Evolutionary conservation across 2,888 invertebrate genomes (phyloP).

Genomic region (Entomobrya proxima): DNA sequence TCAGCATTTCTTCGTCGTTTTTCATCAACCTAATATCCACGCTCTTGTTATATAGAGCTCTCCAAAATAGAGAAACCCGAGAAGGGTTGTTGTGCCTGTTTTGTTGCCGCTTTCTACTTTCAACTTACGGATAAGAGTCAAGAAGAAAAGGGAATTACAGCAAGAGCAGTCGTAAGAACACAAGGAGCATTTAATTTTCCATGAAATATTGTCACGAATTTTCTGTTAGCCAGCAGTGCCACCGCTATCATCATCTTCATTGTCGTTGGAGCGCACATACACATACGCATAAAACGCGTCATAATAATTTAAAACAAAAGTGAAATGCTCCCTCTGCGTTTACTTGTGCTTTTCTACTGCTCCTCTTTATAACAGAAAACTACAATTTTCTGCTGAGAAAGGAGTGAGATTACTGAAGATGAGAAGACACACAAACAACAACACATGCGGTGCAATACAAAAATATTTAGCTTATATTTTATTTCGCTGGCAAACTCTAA

Average conservation of each 20-base stretch:
- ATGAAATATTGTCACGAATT: constrained; percentile 38
- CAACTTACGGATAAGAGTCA: background rate
- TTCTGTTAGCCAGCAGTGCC: background rate
- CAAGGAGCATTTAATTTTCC: constrained; percentile 58
- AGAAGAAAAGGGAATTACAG: background rate
- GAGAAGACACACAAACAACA: background rate
- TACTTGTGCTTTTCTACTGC: background rate
- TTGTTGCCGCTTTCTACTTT: background rate
- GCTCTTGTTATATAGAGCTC: too few species aligned
- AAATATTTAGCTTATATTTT: constrained; percentile 6
- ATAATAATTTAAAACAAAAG: constrained; percentile 57
- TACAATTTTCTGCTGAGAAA: background rate
- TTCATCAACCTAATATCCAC: too few species aligned
- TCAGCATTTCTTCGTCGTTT: too few species aligned
- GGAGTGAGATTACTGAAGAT: constrained; percentile 10
- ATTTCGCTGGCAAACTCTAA: background rate
- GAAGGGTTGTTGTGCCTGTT: background rate
- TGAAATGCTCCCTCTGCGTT: constrained; percentile 3
- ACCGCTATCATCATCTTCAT: background rate
- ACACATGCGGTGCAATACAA: constrained; percentile 28
- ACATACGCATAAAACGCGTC: constrained; percentile 50
- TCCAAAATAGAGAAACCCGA: too few species aligned
- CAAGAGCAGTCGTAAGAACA: background rate
- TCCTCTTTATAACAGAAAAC: background rate
- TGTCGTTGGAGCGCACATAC: background rate